phyloP scores from a whole-genome alignment of 1,140 invertebrate species.

The Aplysia californica region DNA sequence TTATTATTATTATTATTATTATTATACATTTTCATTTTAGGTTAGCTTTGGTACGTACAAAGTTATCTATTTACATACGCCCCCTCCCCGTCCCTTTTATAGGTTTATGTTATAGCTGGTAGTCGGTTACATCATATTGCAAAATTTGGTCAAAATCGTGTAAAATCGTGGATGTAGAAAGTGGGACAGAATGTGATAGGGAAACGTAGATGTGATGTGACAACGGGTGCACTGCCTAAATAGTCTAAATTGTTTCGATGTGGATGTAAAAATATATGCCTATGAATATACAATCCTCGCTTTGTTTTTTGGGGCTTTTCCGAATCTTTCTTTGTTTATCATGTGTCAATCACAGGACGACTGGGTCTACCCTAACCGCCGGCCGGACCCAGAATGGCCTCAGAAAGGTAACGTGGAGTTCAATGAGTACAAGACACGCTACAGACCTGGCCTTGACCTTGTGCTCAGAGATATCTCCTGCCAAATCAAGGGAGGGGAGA shows the following conservation, averaged over 20 bases:
- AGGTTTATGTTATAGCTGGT: too few species aligned
- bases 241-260: not conserved
- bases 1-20: too few species aligned
- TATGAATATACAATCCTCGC: too few species aligned
- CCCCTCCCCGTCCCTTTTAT: too few species aligned
- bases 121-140: too few species aligned
- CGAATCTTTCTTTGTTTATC: not conserved
- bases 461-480: conserved; percentile 56
- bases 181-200: too few species aligned
- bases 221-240: not conserved
- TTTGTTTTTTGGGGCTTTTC: not conserved
- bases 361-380: not conserved
- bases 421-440: conserved; percentile 48
- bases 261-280: not conserved
- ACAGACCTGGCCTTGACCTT: conserved; percentile 57
- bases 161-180: too few species aligned
- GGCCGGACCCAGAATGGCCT: conserved; percentile 39
- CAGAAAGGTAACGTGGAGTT: conserved; percentile 43
- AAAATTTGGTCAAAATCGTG: too few species aligned
- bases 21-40: too few species aligned
- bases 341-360: not conserved
- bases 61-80: too few species aligned
- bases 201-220: too few species aligned
- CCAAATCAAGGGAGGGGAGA: conserved; percentile 68
- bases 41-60: too few species aligned